Conservation (phyloP, 92 coral and sea anemone genomes). For the Plumapathes pennacea region DNA sequence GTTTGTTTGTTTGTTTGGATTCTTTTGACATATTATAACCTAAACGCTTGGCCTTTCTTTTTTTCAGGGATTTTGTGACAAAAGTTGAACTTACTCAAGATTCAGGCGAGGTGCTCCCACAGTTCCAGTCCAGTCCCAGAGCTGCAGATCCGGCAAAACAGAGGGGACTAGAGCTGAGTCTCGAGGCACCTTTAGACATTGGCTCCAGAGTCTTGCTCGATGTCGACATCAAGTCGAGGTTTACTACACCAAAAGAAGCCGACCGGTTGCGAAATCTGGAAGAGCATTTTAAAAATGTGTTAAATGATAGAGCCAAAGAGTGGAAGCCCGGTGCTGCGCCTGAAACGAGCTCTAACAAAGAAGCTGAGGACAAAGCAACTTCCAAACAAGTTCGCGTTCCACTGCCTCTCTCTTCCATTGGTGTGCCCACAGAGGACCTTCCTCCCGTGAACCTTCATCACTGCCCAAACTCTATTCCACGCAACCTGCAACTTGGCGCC, state of each 20-base stretch:
- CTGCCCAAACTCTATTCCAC: conserved; percentile 85
- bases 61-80: no score
- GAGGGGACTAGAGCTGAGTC: not conserved
- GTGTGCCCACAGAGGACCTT: conserved; percentile 59
- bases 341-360: conserved; percentile 13
- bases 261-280: conserved; percentile 1
- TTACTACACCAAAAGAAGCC: conserved; percentile 74
- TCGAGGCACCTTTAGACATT: conserved; percentile 35
- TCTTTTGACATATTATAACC: no score
- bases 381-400: conserved; percentile 35
- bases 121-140: conserved; percentile 20
- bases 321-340: conserved; percentile 1
- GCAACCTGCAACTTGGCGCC: conserved; percentile 61
- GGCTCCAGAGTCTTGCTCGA: conserved; percentile 60
- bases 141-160: conserved; percentile 1
- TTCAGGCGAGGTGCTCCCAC: no score
- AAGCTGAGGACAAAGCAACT: conserved; percentile 24
- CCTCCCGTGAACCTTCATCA: conserved; percentile 53
- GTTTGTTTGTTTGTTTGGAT: no score
- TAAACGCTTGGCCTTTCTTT: no score
- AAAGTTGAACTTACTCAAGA: no score
- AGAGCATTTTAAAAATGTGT: not conserved
- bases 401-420: conserved; percentile 56
- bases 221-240: conserved; percentile 72
- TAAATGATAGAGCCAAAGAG: not conserved